Evolutionary conservation across 2,888 invertebrate genomes (phyloP), one percentile per base, ranked within the genome.

Genomic region (Trachelus iudaicus): DNA sequence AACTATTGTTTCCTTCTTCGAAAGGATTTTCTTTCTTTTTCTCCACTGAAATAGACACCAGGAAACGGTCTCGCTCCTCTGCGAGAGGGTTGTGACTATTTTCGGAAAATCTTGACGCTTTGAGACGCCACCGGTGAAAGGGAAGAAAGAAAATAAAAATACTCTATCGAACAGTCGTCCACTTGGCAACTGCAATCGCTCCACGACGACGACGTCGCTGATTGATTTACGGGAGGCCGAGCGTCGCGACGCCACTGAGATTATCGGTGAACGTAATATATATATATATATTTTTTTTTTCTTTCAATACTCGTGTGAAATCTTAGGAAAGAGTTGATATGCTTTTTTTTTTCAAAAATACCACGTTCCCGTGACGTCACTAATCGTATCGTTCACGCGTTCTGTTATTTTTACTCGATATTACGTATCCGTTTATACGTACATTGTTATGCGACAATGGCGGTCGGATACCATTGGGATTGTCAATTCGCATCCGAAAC

Each of bases 181-280:
- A 79, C n/a, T 79, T 82, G 77, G 78, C 79, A 73, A 78, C 77
- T 78, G 77, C 77, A 69, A 77, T 78, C 73, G 68, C 73, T 77
- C 11, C n/a, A n/a, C n/a, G 12, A 30, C 11, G 77, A 76, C 77
- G 69, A 79, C 81, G 75, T 75, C 75, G 78, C 77, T 80, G 79
- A 82, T 81, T 83, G 82, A 81, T 83, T 83, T 82, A 83, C 82
- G 80, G 75, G 75, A 71, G 9, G 71, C 71, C 3, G 23, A 11
- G 31, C 34, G 34, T 56, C 74, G 74, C 30, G 74, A 30, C 74
- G 74, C 37, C 37, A 37, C 74, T 13, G n/a, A 23, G 74, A 35
- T 74, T 74, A 74, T 37, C 74, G n/a, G 34, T 30, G 23, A 1
- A 56, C 23, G 6, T 56, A 23, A 23, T 56, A n/a, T n/a, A n/a